Conservation (phyloP, 1,140 invertebrate genomes). For the Prorops nasuta region DNA sequence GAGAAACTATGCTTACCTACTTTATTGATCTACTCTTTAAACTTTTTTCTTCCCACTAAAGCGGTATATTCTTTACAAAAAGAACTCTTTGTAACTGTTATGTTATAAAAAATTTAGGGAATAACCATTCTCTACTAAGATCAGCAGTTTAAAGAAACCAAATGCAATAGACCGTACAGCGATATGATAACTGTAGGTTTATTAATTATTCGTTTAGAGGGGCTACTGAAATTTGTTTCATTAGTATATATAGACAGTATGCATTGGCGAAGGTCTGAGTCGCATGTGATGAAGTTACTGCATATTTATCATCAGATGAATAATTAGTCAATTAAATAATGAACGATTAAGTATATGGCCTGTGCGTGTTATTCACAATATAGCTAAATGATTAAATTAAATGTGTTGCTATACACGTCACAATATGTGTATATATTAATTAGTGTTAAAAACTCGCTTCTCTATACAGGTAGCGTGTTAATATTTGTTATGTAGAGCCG, state of each 20-base stretch:
- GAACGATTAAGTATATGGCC: background rate
- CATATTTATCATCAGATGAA: background rate
- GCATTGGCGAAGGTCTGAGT: background rate
- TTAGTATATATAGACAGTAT: background rate
- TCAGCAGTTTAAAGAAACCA: background rate
- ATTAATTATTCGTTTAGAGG: background rate
- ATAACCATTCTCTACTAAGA: no score
- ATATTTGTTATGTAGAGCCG: conserved; percentile 22
- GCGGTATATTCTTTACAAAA: no score
- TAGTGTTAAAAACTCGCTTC: conserved; percentile 21
- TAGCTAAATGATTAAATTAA: background rate
- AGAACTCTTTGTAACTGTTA: no score
- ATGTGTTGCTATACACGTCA: background rate
- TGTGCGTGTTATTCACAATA: conserved; percentile 7
- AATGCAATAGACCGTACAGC: background rate
- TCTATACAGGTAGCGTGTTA: conserved; percentile 37
- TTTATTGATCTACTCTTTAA: no score
- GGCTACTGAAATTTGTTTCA: background rate
- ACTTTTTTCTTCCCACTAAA: no score
- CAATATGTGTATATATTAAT: background rate
- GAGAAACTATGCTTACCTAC: no score
- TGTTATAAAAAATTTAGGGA: no score
- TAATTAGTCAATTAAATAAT: conserved; percentile 34
- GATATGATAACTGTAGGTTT: background rate
- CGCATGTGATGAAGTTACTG: background rate